These are phyloP conservation scores for Sarcophaga subvicina DNA, from an alignment of 2,888 invertebrate species.

Conservation along the genomic window DNA sequence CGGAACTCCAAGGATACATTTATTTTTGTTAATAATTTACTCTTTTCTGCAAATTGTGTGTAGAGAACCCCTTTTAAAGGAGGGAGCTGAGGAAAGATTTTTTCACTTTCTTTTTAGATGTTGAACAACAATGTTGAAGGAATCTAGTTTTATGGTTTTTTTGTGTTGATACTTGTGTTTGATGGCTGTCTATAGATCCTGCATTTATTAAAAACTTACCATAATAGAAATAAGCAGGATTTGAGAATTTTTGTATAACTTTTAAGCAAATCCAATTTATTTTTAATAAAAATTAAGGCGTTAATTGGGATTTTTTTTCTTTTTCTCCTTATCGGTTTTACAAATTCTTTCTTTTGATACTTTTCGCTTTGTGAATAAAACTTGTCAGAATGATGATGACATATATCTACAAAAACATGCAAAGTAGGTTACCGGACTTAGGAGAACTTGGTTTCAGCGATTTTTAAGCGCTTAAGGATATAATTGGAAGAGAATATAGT, in stretches of 20 bases:
- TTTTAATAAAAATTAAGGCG: conserved; percentile 61
- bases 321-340: conserved; percentile 60
- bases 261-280: conserved; percentile 45
- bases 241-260: conserved; percentile 11
- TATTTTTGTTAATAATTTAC: not conserved
- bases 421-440: not conserved
- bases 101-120: conserved; percentile 20
- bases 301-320: conserved; percentile 53
- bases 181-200: not conserved
- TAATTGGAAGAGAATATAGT: too few species aligned
- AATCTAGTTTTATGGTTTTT: conserved; percentile 15
- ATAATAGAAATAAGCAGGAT: conserved; percentile 48
- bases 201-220: conserved; percentile 49
- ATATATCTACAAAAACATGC: not conserved
- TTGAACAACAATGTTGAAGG: conserved; percentile 27
- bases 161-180: conserved; percentile 11
- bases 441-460: not conserved
- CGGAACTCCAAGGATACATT: conserved; percentile 81
- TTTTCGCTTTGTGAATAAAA: not conserved
- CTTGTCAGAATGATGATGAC: conserved; percentile 37
- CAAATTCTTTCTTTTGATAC: conserved; percentile 39
- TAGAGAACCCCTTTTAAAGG: not conserved
- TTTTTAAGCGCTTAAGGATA: too few species aligned
- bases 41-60: not conserved
- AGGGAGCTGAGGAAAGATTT: conserved; percentile 12